Percentiles rank a stretch among this genome's conserved stretches.
These are phyloP conservation scores for Lasioglossum morio DNA, from an alignment of 2,888 invertebrate species.

Conservation along the genomic window DNA sequence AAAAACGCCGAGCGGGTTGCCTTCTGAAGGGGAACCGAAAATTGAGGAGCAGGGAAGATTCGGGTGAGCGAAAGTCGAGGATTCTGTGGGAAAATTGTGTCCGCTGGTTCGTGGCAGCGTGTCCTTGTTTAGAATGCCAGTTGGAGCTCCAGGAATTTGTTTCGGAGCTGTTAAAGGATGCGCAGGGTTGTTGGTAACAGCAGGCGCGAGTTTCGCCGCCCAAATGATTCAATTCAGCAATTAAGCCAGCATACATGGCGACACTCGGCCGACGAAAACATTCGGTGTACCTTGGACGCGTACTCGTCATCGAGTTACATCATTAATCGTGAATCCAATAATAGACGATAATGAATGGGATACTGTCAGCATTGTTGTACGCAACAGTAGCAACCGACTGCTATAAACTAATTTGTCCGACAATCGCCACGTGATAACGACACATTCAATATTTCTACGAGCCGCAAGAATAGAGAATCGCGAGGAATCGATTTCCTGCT, in stretches of 20 bases:
- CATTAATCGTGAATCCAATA: conserved; percentile 38
- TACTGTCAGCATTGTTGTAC: conserved; percentile 16
- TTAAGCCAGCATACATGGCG: conserved; percentile 36
- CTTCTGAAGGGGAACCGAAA: too few species aligned
- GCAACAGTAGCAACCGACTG: conserved; percentile 13
- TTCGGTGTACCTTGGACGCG: conserved; percentile 1
- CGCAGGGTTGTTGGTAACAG: conserved; percentile 12
- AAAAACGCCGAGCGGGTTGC: too few species aligned
- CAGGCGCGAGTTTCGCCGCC: conserved; percentile 16
- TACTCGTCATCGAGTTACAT: conserved; percentile 32
- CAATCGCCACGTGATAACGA: background rate
- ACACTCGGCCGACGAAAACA: conserved; percentile 18
- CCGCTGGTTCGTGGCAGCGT: background rate
- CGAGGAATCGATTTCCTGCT: conserved; percentile 13
- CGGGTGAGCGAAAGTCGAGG: background rate
- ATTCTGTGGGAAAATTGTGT: background rate
- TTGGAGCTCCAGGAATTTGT: background rate
- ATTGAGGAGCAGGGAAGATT: too few species aligned
- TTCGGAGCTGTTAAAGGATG: background rate
- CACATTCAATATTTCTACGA: background rate
- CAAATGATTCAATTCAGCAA: conserved; percentile 49
- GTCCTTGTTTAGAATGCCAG: background rate
- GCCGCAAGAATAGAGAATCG: background rate
- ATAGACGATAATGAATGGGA: conserved; percentile 22
- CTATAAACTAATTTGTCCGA: conserved; percentile 9